Evolutionary conservation across 2,797 vertebrate genomes (phyloP).

Genomic region (Schizopygopsis pylzovi): DNA sequence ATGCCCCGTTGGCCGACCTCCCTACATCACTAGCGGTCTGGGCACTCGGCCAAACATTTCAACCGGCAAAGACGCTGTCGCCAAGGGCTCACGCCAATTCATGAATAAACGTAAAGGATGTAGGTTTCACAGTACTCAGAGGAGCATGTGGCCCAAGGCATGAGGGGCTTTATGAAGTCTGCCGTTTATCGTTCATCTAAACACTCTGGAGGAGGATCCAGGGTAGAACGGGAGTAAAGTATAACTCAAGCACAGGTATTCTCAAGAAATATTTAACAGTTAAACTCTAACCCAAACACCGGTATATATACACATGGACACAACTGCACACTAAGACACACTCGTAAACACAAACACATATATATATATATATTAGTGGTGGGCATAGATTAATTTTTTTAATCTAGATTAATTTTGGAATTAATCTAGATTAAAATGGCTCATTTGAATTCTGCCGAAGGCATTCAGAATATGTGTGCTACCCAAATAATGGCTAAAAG

Average conservation of each 20-base stretch:
- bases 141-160: slow-evolving; percentile 3
- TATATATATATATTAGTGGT: no score
- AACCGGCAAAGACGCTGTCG: slow-evolving; percentile 67
- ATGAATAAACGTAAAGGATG: slow-evolving; percentile 52
- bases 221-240: not conserved
- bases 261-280: slow-evolving; percentile 8
- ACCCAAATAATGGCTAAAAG: no score
- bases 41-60: slow-evolving; percentile 70
- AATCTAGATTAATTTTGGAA: no score
- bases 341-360: not conserved
- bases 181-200: slow-evolving; percentile 30
- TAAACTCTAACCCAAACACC: not conserved
- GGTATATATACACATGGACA: not conserved
- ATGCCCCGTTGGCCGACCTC: slow-evolving; percentile 58
- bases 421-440: no score
- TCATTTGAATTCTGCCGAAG: no score
- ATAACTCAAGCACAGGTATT: not conserved
- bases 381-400: no score
- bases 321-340: not conserved
- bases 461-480: no score
- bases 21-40: slow-evolving; percentile 47
- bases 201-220: not conserved
- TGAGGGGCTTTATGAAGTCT: slow-evolving; percentile 45
- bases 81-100: slow-evolving; percentile 50
- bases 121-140: slow-evolving; percentile 2